Conservation (phyloP, 2,888 invertebrate genomes). For the Yponomeuta evonymella region DNA sequence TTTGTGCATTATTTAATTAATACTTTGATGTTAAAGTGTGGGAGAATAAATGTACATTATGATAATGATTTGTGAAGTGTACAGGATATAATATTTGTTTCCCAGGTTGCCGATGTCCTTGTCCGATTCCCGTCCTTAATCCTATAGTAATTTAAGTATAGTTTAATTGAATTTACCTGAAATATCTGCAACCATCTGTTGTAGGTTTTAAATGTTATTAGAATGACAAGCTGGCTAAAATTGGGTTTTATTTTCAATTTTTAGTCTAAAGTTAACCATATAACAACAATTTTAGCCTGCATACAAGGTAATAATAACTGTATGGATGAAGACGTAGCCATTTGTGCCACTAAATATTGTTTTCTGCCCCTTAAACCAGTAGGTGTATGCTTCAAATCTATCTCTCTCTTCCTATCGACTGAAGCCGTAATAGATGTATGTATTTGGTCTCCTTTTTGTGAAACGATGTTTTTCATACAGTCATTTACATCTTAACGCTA, state of each 20-base stretch:
- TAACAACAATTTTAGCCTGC: not conserved
- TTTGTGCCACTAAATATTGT: not conserved
- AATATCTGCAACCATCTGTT: not conserved
- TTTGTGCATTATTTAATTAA: not conserved
- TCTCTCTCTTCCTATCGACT: conserved; percentile 6
- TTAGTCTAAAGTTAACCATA: not conserved
- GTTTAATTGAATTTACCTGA: not conserved
- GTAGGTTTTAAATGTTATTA: not conserved
- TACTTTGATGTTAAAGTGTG: not conserved
- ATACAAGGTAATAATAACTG: not conserved
- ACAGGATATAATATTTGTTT: conserved; percentile 36
- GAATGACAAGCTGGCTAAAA: not conserved
- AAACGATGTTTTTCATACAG: conserved; percentile 4
- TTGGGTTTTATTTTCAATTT: not conserved
- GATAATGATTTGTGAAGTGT: conserved; percentile 25
- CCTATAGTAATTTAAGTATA: conserved; percentile 14
- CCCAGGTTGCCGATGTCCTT: conserved; percentile 51
- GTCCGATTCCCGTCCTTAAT: conserved; percentile 34
- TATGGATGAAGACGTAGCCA: not conserved
- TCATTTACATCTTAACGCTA: not conserved
- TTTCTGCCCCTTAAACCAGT: not conserved
- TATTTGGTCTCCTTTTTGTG: conserved; percentile 9
- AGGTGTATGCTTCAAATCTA: not conserved
- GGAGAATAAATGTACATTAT: not conserved
- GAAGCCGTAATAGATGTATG: not conserved